phyloP scores from a whole-genome alignment of 2,113 vertebrate genomes.

The Muscicapa adusta region DNA sequence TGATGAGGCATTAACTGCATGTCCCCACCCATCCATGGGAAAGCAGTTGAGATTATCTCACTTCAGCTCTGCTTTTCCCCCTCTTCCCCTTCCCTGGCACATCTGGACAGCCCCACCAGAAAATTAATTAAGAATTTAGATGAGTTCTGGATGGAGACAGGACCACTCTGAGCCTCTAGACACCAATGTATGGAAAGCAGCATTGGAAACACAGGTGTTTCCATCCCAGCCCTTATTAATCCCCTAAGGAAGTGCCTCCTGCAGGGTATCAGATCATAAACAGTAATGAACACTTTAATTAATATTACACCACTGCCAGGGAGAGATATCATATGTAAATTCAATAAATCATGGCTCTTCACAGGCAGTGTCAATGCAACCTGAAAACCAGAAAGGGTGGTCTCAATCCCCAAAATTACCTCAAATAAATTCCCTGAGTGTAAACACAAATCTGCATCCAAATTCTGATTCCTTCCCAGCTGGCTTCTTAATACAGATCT shows the following conservation, averaged over 20 bases:
- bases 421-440: not conserved
- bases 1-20: not conserved
- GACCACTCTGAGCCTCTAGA: not conserved
- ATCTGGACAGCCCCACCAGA: not conserved
- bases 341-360: not conserved
- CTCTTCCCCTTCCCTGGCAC: not conserved
- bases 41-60: not conserved
- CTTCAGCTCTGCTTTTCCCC: not conserved
- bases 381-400: not conserved
- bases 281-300: slow-evolving; percentile 32
- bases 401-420: not conserved
- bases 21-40: not conserved
- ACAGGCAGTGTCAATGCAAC: not conserved
- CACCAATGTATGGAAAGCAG: not conserved
- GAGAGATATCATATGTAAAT: not conserved
- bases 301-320: not conserved
- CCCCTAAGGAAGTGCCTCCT: slow-evolving; percentile 16
- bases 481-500: not conserved
- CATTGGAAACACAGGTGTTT: not conserved
- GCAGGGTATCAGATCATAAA: not conserved
- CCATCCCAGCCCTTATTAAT: not conserved
- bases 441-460: not conserved
- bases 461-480: not conserved
- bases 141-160: not conserved
- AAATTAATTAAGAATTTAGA: not conserved